Evolutionary conservation across 2,888 invertebrate species (phyloP), one percentile per base, ranked within the genome.

Genomic region (Linhomoeus sp.): DNA sequence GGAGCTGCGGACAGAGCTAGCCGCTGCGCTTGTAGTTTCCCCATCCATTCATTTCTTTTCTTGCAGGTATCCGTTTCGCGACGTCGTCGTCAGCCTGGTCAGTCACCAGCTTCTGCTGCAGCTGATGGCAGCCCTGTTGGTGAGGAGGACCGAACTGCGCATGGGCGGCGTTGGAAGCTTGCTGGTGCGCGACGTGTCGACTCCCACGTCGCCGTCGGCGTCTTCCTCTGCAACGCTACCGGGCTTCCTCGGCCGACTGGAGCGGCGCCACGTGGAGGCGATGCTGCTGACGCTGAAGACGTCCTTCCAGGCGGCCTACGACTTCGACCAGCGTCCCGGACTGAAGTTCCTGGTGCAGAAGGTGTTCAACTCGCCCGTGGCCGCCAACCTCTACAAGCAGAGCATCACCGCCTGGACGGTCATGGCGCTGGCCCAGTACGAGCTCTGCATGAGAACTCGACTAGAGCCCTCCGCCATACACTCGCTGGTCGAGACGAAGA

Each of bases 331-430:
- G 12, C 75, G 88, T 33, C 88, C 88, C 0, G 88, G 88, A 0
- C 70, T 90, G 22, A 90, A 90, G 66, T 88, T 90, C 65, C 74
- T 90, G 2, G 77, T 87, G 51, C 88, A 90, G 67, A 88, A 88
- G 20, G 41, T 41, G 17, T 41, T 24, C 41, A 40, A 40, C 23
- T 40, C 40, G 24, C 5, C 22, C 19, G 17, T 37, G 9, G 37
- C 84, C 3, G 84, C 86, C 1, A 86, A 85, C 67, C 71, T 86
- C n/a, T 86, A 85, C 64, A 81, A 81, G 26, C 87, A 87, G 68
- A 83, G 86, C 14, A 84, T 85, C 33, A 83, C 85, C 1, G 81
- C 86, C 1, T 85, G 86, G 79, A 79, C 86, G 38, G 80, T 87
- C 26, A 64, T 49, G 65, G 66, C 53, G 53, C 61, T 54, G 64